phyloP scores from a whole-genome alignment of 2,797 vertebrate species.

The Parotocinclus haroldoi region DNA sequence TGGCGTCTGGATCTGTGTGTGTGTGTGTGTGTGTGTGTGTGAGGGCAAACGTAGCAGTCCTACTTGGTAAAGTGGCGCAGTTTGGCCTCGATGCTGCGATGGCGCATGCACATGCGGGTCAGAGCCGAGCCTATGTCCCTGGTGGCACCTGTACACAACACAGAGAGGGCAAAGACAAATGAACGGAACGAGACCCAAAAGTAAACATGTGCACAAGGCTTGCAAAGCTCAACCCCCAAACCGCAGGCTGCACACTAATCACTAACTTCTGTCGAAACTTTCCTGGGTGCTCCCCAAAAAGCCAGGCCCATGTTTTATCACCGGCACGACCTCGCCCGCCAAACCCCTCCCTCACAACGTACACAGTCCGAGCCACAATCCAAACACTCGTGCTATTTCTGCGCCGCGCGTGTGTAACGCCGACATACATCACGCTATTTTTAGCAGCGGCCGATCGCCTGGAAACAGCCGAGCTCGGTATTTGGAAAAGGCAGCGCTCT shows the following conservation, averaged over 20 bases:
- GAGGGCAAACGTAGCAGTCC: slow-evolving; percentile 43
- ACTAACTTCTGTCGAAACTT: slow-evolving; percentile 29
- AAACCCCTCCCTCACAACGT: slow-evolving; percentile 34
- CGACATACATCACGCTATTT: slow-evolving; percentile 68
- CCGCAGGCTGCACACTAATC: slow-evolving; percentile 2
- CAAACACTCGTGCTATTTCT: slow-evolving; percentile 57
- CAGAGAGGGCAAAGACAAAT: slow-evolving; percentile 33
- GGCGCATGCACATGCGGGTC: slow-evolving; percentile 96
- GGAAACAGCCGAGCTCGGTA: slow-evolving; percentile 67
- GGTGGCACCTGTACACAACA: slow-evolving; percentile 79
- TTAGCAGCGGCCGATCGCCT: slow-evolving; percentile 54
- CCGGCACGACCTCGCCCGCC: slow-evolving; percentile 33
- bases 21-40: too few species aligned
- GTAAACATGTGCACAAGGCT: too few species aligned
- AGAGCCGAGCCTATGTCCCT: slow-evolving; percentile 92
- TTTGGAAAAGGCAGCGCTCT: slow-evolving; percentile 44
- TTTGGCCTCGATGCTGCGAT: slow-evolving; percentile 95
- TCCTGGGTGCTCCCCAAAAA: slow-evolving; percentile 24
- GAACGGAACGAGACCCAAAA: not conserved
- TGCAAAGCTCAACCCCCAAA: too few species aligned
- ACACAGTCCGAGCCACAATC: slow-evolving; percentile 44
- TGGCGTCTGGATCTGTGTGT: too few species aligned
- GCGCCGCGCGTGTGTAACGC: slow-evolving; percentile 51
- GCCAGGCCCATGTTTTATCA: slow-evolving; percentile 56
- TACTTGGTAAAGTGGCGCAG: slow-evolving; percentile 96